Percentiles rank a stretch among this genome's conserved stretches.
Conservation (phyloP, 2,888 invertebrate species). For the Laothoe populi region DNA sequence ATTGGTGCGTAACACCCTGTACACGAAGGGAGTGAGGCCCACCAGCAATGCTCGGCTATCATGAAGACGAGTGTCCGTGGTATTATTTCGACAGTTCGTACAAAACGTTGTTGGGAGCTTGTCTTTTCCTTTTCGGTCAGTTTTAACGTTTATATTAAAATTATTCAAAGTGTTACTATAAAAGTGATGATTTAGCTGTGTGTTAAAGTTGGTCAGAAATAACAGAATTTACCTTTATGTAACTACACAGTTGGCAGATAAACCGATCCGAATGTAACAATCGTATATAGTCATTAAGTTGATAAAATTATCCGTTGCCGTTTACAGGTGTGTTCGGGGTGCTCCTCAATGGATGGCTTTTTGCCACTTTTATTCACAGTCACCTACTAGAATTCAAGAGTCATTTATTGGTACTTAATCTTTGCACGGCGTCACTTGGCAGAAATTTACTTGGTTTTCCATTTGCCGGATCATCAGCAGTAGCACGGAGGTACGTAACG, state of each 20-base stretch:
- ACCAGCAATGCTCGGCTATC: constrained; percentile 65
- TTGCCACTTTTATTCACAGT: constrained; percentile 82
- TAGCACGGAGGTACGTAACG: constrained; percentile 74
- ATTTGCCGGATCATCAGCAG: constrained; percentile 81
- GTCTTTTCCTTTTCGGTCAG: constrained; percentile 82
- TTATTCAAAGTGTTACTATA: constrained; percentile 13
- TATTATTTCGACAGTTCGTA: constrained; percentile 83
- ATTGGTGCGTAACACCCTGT: constrained; percentile 60
- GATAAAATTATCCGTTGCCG: not conserved
- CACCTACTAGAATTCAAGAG: constrained; percentile 80
- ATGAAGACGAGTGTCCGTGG: constrained; percentile 80
- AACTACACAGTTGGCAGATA: not conserved
- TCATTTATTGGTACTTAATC: constrained; percentile 82
- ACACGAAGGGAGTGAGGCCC: constrained; percentile 48
- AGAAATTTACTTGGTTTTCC: constrained; percentile 82
- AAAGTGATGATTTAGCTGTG: not conserved
- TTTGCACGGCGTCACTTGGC: constrained; percentile 80
- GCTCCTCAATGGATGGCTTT: constrained; percentile 84
- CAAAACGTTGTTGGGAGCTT: constrained; percentile 80
- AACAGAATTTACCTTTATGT: not conserved
- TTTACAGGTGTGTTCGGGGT: constrained; percentile 80
- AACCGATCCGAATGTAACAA: not conserved
- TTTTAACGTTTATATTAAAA: constrained; percentile 33
- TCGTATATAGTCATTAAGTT: not conserved
- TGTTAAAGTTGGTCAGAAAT: not conserved